Base-by-base conservation (phyloP, 1,140 invertebrate genomes). In the Pollicipes pollicipes region DNA sequence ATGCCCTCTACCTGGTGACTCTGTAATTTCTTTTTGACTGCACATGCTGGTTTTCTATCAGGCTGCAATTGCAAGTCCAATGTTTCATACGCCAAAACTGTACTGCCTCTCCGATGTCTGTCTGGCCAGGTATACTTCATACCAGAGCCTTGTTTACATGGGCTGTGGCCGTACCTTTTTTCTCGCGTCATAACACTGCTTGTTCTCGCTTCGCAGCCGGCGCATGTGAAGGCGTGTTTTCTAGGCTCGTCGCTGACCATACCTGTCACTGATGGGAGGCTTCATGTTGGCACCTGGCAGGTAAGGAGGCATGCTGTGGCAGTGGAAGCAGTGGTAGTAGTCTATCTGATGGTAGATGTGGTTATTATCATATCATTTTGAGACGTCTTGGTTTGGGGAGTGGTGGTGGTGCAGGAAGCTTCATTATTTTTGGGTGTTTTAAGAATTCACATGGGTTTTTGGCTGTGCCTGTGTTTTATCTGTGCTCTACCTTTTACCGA, bases 201-300 rank as follows among this genome's bases (percentile, higher is more conserved):
- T 72, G 67, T 68, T n/a, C 30, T n/a, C 30, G 63, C 78, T 82
- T 84, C 17, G 8, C 82, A 97, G 95, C 95, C 95, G 70, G 95
- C 94, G 73, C 95, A 98, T 79, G 91, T 96, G 73, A 98, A 98
- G 82, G 92, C 94, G 70, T 95, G 93, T 80, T 95, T 98, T 80
- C 83, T 97, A 74, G 94, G 95, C 74, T 95, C 93, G 71, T 95
- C 92, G 74, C 82, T 97, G 76, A 96, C 91, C 77, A 92, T 97
- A 77, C 94, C 95, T 74, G 94, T 97, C 77, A 94, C 93, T 72
- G 91, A 97, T 78, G 94, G 95, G 70, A 92, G 94, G 80, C 83
- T 97, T 74, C 94, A 93, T 77, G 82, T 97, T 73, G 95, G 95
- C 70, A 95, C 91, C 75, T 97, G 94, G 94, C 95, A 76, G 75